phyloP scores from a whole-genome alignment of 2,888 invertebrate species.

The Tanytarsus gracilentus region DNA sequence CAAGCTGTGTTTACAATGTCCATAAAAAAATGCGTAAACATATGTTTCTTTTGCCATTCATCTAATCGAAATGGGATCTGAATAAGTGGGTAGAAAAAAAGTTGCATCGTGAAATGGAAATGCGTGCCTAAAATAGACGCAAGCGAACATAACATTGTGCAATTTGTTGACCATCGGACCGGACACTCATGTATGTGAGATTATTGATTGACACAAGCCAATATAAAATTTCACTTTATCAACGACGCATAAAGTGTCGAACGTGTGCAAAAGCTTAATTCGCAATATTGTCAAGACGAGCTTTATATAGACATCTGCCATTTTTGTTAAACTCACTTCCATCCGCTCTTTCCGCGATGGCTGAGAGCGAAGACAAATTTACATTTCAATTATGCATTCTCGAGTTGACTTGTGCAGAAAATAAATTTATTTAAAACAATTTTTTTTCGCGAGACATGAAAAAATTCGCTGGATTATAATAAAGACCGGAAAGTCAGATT shows the following conservation, averaged over 20 bases:
- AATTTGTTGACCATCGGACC: neutral
- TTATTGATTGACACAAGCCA: constrained; percentile 24
- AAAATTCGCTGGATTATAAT: no score
- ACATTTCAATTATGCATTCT: constrained; percentile 26
- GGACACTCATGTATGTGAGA: neutral
- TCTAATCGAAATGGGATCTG: constrained; percentile 7
- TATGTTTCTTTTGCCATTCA: no score
- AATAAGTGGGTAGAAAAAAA: neutral
- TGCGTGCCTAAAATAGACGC: neutral
- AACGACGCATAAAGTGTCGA: no score
- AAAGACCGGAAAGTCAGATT: no score
- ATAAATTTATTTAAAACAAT: neutral
- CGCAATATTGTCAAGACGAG: no score
- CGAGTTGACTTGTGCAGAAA: no score
- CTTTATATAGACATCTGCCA: constrained; percentile 12
- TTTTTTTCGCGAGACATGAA: neutral
- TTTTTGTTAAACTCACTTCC: neutral
- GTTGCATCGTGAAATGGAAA: neutral
- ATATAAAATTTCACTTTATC: no score
- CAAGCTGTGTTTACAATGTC: no score
- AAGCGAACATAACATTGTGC: constrained; percentile 7
- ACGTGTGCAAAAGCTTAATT: neutral
- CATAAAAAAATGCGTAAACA: no score
- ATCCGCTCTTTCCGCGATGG: constrained; percentile 2
- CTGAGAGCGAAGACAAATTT: neutral